Evolutionary conservation across 1,140 invertebrate genomes (phyloP).

Genomic region (Phymastichus coffea): DNA sequence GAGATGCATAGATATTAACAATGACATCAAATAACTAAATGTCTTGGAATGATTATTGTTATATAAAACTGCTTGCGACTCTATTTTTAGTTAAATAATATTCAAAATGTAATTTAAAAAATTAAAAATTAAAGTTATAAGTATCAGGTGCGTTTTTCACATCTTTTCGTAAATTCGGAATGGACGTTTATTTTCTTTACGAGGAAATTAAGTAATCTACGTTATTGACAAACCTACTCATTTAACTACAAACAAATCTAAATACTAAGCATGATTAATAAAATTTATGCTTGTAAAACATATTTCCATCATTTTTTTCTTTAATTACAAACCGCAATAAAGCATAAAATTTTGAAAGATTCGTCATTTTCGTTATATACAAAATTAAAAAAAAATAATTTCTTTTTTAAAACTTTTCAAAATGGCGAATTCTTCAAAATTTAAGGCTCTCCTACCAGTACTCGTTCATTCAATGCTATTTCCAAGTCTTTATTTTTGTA

Average conservation of each 20-base stretch:
- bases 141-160: background rate
- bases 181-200: constrained; percentile 1
- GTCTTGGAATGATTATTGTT: constrained; percentile 18
- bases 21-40: constrained; percentile 4
- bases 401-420: constrained; percentile 16
- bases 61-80: constrained; percentile 1
- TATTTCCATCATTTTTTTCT: background rate
- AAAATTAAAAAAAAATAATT: constrained; percentile 27
- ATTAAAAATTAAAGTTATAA: background rate
- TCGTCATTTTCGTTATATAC: constrained; percentile 12
- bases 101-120: background rate
- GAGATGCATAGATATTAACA: background rate
- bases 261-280: constrained; percentile 12
- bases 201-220: constrained; percentile 5
- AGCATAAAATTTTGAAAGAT: background rate
- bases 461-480: background rate
- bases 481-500: constrained; percentile 12
- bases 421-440: constrained; percentile 1
- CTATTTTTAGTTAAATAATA: constrained; percentile 2
- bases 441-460: background rate
- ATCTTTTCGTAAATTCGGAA: constrained; percentile 15
- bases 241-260: constrained; percentile 9
- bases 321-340: background rate
- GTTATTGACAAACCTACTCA: background rate
- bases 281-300: constrained; percentile 21